phyloP scores from a whole-genome alignment of 2,888 invertebrate genomes.

The Embidobia sp. region DNA sequence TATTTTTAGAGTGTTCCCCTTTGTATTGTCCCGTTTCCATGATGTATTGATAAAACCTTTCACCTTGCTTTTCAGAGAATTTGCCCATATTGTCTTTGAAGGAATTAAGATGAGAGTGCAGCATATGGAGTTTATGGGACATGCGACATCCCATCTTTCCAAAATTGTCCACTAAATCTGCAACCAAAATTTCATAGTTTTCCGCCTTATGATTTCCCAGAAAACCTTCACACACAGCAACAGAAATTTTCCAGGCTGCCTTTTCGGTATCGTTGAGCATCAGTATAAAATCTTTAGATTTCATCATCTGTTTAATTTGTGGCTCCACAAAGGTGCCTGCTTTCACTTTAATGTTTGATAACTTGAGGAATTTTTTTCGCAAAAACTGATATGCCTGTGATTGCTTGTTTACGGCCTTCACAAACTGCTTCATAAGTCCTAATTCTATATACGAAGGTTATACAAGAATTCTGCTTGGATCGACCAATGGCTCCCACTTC shows the following conservation, averaged over 20 bases:
- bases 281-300: slow-evolving; percentile 57
- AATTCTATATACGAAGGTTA: slow-evolving; percentile 62
- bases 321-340: slow-evolving; percentile 69
- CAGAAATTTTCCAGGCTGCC: slow-evolving; percentile 45
- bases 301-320: slow-evolving; percentile 67
- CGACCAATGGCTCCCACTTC: slow-evolving; percentile 67
- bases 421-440: slow-evolving; percentile 71
- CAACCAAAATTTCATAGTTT: slow-evolving; percentile 69
- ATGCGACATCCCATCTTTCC: slow-evolving; percentile 68
- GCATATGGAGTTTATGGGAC: slow-evolving; percentile 70
- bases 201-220: slow-evolving; percentile 69
- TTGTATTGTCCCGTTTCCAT: slow-evolving; percentile 70
- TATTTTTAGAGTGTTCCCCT: slow-evolving; percentile 66
- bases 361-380: slow-evolving; percentile 50
- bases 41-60: slow-evolving; percentile 72
- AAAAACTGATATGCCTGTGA: slow-evolving; percentile 53
- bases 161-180: slow-evolving; percentile 50
- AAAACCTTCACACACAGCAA: slow-evolving; percentile 59
- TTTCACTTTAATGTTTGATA: slow-evolving; percentile 69
- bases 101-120: slow-evolving; percentile 70
- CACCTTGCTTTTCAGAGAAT: slow-evolving; percentile 72
- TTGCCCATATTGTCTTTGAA: slow-evolving; percentile 70
- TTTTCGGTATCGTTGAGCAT: slow-evolving; percentile 56
- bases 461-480: slow-evolving; percentile 69
- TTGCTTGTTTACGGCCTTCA: slow-evolving; percentile 57